These are phyloP conservation scores for Acropora yongei DNA, from an alignment of 64 coral and sea anemone genomes.

Conservation along the genomic window DNA sequence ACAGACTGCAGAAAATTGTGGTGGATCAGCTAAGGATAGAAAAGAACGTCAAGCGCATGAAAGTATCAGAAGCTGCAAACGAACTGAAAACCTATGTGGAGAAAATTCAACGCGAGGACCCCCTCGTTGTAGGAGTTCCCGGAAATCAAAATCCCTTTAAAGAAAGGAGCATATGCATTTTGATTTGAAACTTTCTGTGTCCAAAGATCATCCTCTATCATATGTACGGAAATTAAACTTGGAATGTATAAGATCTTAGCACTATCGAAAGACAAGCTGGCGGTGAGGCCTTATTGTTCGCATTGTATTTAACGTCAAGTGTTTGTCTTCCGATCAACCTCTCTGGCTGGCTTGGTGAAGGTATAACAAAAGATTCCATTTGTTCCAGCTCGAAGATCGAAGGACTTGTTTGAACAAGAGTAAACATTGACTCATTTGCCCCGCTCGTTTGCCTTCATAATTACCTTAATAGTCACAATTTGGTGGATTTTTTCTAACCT, in stretches of 20 bases:
- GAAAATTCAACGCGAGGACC: slow-evolving; percentile 42
- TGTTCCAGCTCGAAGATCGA: too few relatives aligned
- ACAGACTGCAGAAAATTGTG: slow-evolving; percentile 39
- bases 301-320: too few relatives aligned
- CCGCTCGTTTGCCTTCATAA: too few relatives aligned
- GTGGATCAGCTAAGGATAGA: slow-evolving; percentile 54
- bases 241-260: not conserved
- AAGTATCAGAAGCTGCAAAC: slow-evolving; percentile 45
- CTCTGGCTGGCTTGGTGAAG: too few relatives aligned
- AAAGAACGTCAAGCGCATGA: slow-evolving; percentile 50
- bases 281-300: not conserved
- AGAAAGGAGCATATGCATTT: slow-evolving; percentile 33
- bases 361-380: too few relatives aligned
- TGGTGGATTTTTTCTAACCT: too few relatives aligned
- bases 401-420: too few relatives aligned
- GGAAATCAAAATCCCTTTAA: slow-evolving; percentile 47
- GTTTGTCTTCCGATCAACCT: too few relatives aligned
- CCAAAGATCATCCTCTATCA: not conserved
- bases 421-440: too few relatives aligned
- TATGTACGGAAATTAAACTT: slow-evolving; percentile 5
- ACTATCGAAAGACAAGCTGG: too few relatives aligned
- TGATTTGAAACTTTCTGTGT: slow-evolving; percentile 7
- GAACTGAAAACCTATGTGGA: slow-evolving; percentile 56
- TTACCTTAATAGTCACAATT: too few relatives aligned
- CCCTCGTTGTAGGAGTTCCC: slow-evolving; percentile 31